Evolutionary conservation across 1,140 invertebrate species (phyloP), one percentile per base, ranked within the genome.

Genomic region (Ceratoteleas bidentatus): DNA sequence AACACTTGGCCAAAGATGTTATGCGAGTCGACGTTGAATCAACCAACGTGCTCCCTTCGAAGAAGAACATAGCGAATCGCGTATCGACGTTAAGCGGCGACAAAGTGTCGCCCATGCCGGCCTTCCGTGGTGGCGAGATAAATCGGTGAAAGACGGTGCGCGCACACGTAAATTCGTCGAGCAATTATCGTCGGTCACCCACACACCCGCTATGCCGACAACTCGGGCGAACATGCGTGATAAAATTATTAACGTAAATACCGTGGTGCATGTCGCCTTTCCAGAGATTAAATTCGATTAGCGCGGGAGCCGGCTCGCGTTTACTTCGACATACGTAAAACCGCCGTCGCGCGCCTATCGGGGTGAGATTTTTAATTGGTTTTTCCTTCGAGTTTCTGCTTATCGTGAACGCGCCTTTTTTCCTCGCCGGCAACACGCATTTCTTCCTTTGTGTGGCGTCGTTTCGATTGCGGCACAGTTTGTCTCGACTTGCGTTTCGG

Each of bases 191-290:
- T 40, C 68, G 76, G 45, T 70, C 9, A 75, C 61, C 24, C 64
- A 79, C 64, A 82, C 77, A 80, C 11, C 45, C 52, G 45, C 75
- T 56, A 40, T 47, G 53, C 65, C 50, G 68, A 56, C 61, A 74
- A 52, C 61, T 68, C 43, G 24, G 57, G 34, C 52, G 75, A 83
- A 84, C 72, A 85, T 85, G 85, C 85, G 83, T 88, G 87, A 88
- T 88, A 88, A 89, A 88, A 90, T 90, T 89, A 88, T 88, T 86
- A 88, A 87, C 81, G 88, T 87, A 90, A 90, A 90, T 89, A 88
- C 85, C 86, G 69, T 74, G 72, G 83, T 88, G 86, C 84, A 87
- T 85, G 85, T 82, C 83, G 64, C 79, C 77, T 80, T 80, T 69
- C 52, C 78, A 54, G 78, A 89, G 85, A 89, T 90, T 72, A 83